phyloP scores from a whole-genome alignment of 2,888 invertebrate genomes.

The Thumatha senex region DNA sequence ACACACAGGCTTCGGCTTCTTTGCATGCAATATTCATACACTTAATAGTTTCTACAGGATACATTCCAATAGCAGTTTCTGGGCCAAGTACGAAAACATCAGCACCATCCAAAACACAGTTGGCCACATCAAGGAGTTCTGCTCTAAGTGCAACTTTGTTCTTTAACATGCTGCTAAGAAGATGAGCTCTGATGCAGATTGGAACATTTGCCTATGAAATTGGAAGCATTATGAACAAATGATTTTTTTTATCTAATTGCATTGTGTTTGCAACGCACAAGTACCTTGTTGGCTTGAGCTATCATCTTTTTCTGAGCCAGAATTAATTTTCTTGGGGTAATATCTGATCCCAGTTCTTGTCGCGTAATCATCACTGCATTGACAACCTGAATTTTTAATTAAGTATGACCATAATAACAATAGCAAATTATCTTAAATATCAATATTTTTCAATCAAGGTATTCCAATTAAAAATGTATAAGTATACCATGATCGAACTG shows the following conservation, averaged over 20 bases:
- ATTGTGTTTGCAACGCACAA: background rate
- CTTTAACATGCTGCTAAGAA: conserved; percentile 64
- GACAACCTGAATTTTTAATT: conserved; percentile 53
- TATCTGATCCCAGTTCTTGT: conserved; percentile 76
- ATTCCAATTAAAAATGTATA: no score
- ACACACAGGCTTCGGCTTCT: conserved; percentile 88
- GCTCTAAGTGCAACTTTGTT: conserved; percentile 74
- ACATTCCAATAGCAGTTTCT: conserved; percentile 86
- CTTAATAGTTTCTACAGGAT: conserved; percentile 79
- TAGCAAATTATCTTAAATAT: no score
- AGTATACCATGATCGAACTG: no score
- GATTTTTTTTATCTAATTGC: background rate
- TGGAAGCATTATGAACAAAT: background rate
- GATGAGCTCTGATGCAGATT: conserved; percentile 57
- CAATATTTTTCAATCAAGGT: no score
- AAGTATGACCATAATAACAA: no score
- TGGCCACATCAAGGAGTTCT: conserved; percentile 87
- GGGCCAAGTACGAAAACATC: conserved; percentile 88
- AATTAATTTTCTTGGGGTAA: conserved; percentile 75
- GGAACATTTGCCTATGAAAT: conserved; percentile 61
- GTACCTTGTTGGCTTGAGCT: conserved; percentile 71
- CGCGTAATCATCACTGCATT: conserved; percentile 89
- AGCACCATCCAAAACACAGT: conserved; percentile 88
- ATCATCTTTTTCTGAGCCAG: conserved; percentile 82
- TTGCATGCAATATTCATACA: conserved; percentile 79